phyloP scores from a whole-genome alignment of 2,888 invertebrate species.

The Perizoma flavofasciatum region DNA sequence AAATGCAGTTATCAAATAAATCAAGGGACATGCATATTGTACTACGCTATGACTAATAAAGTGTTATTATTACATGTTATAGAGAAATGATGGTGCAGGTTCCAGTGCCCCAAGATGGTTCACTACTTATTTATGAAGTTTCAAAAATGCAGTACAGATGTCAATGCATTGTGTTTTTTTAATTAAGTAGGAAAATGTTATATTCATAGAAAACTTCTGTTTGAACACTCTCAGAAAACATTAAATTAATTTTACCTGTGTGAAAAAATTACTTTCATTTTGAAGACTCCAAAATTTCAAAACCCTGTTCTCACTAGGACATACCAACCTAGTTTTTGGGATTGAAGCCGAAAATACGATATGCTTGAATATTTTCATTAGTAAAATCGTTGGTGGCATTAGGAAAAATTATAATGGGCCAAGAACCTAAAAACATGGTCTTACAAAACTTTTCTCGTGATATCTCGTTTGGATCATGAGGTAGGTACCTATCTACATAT shows the following conservation, averaged over 20 bases:
- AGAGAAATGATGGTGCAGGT: constrained; percentile 64
- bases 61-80: constrained; percentile 29
- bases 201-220: constrained; percentile 19
- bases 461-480: no score
- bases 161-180: no score
- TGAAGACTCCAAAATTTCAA: neutral
- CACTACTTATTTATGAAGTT: constrained; percentile 27
- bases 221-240: constrained; percentile 47
- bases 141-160: constrained; percentile 6
- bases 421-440: no score
- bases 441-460: no score
- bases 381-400: no score
- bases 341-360: no score
- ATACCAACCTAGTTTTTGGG: constrained; percentile 31
- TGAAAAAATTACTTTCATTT: constrained; percentile 48
- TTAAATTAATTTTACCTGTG: constrained; percentile 62
- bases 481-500: no score
- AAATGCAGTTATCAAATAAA: constrained; percentile 26
- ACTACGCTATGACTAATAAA: neutral
- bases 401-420: no score
- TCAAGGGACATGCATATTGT: constrained; percentile 13
- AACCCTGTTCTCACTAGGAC: neutral
- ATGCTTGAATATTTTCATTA: no score
- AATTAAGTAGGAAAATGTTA: constrained; percentile 2
- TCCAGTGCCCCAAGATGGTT: constrained; percentile 67